These are phyloP conservation scores for Heteromormyrus szaboi DNA, from an alignment of 2,797 vertebrate genomes.

Conservation along the genomic window DNA sequence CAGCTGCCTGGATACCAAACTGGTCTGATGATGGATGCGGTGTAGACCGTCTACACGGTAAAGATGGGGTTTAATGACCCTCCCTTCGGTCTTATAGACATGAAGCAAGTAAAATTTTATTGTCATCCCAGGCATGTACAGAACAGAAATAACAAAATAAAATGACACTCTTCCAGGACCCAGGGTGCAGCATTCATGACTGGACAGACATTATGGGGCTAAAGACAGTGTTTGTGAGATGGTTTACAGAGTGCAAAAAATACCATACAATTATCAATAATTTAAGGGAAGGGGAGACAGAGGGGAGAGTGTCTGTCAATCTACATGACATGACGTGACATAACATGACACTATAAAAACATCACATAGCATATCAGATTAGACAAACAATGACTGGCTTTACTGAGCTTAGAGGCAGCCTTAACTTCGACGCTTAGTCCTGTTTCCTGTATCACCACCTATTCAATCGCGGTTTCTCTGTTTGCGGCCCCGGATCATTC, in stretches of 20 bases:
- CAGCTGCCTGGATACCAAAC: neutral
- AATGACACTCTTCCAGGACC: neutral
- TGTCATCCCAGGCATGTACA: neutral
- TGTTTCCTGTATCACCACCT: neutral
- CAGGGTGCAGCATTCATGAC: neutral
- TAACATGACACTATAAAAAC: neutral
- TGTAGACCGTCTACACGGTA: neutral
- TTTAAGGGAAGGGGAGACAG: neutral
- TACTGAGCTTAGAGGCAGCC: neutral
- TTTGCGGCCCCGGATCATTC: neutral
- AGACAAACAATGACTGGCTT: neutral
- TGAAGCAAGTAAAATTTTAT: neutral
- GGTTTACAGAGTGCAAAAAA: neutral
- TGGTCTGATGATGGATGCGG: neutral
- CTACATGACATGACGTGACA: neutral
- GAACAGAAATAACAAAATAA: neutral
- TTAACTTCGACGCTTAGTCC: neutral
- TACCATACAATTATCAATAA: neutral
- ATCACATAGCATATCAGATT: neutral
- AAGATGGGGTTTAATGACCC: neutral
- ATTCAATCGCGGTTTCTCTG: neutral
- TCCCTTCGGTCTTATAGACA: neutral
- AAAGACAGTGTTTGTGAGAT: neutral
- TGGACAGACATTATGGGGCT: neutral
- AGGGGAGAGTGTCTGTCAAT: neutral